Percentiles rank a stretch among this genome's conserved stretches.
phyloP scores from a whole-genome alignment of 1,140 invertebrate genomes.

The Monomorium pharaonis region DNA sequence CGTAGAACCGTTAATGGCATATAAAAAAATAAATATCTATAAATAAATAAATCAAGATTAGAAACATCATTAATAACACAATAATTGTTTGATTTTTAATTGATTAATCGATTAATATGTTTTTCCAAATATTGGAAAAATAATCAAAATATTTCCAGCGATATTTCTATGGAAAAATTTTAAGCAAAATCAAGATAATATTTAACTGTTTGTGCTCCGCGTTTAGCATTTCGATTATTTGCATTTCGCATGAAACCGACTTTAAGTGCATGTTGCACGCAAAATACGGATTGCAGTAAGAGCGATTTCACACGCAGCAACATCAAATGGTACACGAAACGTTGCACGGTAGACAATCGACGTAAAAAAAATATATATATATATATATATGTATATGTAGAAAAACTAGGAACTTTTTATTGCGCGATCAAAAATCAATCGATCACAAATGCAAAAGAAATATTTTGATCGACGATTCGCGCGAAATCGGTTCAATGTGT shows the following conservation, averaged over 20 bases:
- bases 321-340: not conserved
- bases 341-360: not conserved
- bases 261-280: not conserved
- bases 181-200: not conserved
- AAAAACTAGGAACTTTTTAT: not conserved
- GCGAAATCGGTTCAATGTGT: not conserved
- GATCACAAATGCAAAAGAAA: not conserved
- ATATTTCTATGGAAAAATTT: not conserved
- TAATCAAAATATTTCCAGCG: not conserved
- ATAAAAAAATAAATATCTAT: not conserved
- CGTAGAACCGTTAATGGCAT: not conserved
- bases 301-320: slow-evolving; percentile 6
- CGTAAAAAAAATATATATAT: not conserved
- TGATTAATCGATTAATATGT: not conserved
- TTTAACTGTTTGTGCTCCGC: not conserved
- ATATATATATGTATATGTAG: not conserved
- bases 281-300: not conserved
- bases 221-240: not conserved
- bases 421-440: not conserved
- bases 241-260: not conserved
- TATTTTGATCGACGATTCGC: not conserved
- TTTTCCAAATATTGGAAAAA: not conserved
- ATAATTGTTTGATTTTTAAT: not conserved
- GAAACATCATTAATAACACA: not conserved
- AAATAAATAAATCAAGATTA: not conserved